Evolutionary conservation across 2,888 invertebrate genomes (phyloP), one percentile per base, ranked within the genome.

Genomic region (Ferdinandea cuprea): DNA sequence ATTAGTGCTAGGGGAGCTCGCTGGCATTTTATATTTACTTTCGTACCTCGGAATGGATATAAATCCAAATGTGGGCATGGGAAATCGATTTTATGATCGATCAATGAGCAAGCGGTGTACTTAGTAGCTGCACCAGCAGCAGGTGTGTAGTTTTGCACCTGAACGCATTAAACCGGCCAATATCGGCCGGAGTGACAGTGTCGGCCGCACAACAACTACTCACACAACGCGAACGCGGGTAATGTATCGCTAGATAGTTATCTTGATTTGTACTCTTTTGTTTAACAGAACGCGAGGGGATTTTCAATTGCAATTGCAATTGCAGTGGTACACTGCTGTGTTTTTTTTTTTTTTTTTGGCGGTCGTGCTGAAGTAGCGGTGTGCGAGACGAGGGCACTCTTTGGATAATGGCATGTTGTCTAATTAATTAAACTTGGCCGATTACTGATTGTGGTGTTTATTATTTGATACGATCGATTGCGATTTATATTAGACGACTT

Each of bases 61-160:
- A 58, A 50, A 68, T 46, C 52, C 73, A 69, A 74, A 69, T 71
- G 80, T 76, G 58, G 69, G 69, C 74, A 80, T 81, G 80, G 80
- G 76, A 81, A 81, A 81, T 81, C 80, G 76, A 81, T 81, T 81
- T 81, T 54, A 81, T 81, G 76, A 81, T 81, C 69, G 76, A 81
- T 81, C 80, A 81, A 76, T 71, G 74, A 76, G 46, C 79, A 61
- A 63, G 68, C 68, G 46, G 42, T 50, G 52, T 19, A 44, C 40
- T 48, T 32, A 28, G 19, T 48, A 54, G 44, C 54, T 52, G 35
- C 35, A 59, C 25, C 58, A 56, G 59, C 59, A 54, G 59, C 81
- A 71, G 71, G 80, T 81, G 80, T 76, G 76, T 71, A 65, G 59
- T 59, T 76, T 81, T 77, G 76, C 81, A 81, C 81, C 81, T 81